Conservation (phyloP, 2,113 vertebrate genomes). For the Cyanoderma ruficeps region DNA sequence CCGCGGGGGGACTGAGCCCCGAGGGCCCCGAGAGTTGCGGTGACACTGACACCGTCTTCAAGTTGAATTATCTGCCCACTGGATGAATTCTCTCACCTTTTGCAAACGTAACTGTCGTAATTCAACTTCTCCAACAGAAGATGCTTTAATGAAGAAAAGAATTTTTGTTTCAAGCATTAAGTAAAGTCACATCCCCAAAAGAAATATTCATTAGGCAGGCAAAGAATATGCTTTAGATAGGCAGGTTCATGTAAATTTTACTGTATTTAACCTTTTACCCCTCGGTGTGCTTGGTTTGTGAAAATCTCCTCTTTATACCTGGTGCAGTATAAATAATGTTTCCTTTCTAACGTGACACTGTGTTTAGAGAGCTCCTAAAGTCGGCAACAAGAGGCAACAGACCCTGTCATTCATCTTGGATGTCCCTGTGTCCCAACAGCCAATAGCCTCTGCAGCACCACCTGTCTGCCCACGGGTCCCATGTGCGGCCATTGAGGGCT, state of each 20-base stretch:
- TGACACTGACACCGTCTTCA: rapidly evolving
- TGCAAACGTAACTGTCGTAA: neutral
- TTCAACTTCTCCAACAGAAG: neutral
- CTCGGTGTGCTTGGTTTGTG: neutral
- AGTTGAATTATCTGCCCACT: neutral
- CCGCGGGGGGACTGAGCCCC: neutral
- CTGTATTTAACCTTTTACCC: neutral
- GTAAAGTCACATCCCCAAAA: neutral
- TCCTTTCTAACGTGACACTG: neutral
- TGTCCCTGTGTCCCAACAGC: neutral
- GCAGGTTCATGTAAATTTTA: neutral
- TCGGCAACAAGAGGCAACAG: neutral
- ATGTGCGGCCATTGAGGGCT: neutral
- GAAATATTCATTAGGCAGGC: neutral
- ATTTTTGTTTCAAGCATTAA: neutral
- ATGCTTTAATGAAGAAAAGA: neutral
- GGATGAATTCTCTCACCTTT: neutral
- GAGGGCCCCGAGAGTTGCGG: rapidly evolving
- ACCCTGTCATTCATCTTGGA: neutral
- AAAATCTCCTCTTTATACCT: neutral
- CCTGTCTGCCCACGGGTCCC: neutral
- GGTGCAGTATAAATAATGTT: neutral
- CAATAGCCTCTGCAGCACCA: rapidly evolving
- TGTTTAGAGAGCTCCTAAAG: neutral
- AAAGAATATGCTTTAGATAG: neutral